A percentile compares a stretch with the other conserved stretches of the same genome.
Conservation (phyloP, 2,113 vertebrate species). For the Micromys minutus region DNA sequence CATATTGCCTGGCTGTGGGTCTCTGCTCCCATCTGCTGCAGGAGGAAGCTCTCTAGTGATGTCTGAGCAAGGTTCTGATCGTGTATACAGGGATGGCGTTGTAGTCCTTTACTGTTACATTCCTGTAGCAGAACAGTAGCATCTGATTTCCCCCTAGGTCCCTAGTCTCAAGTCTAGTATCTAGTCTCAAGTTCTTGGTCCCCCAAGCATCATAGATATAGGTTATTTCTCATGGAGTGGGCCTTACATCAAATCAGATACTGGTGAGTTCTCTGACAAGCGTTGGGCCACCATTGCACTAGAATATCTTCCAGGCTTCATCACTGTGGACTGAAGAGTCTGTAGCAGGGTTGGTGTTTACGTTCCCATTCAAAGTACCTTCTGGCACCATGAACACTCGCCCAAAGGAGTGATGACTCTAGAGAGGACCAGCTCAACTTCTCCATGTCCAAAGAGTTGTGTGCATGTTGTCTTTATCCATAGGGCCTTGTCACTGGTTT, state of each 20-base stretch:
- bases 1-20: neutral
- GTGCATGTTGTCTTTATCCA: neutral
- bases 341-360: neutral
- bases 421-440: neutral
- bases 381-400: neutral
- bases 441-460: neutral
- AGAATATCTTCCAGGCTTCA: neutral
- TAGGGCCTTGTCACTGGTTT: neutral
- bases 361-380: neutral
- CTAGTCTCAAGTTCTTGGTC: neutral
- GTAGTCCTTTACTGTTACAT: neutral
- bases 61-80: neutral
- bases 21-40: neutral
- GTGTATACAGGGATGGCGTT: neutral
- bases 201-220: neutral
- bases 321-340: neutral
- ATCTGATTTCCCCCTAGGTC: neutral
- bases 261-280: neutral
- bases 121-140: neutral
- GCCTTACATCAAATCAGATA: neutral
- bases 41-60: neutral
- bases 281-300: neutral
- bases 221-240: neutral
- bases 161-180: neutral
- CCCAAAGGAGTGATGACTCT: neutral